phyloP scores from a whole-genome alignment of 2,888 invertebrate species.

The Macrosiphum euphorbiae region DNA sequence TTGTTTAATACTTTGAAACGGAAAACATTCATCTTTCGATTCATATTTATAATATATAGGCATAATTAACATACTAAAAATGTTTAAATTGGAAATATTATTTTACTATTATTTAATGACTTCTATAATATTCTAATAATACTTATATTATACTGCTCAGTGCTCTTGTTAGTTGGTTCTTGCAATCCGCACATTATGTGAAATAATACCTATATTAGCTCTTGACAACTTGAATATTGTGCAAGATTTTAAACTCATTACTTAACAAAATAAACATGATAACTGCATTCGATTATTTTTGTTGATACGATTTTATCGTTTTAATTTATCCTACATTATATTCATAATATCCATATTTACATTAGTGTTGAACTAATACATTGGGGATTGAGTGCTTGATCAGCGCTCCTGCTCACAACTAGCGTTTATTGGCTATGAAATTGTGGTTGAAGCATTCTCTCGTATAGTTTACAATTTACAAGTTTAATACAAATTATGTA shows the following conservation, averaged over 20 bases:
- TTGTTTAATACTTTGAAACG: not conserved
- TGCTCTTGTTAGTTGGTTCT: not conserved
- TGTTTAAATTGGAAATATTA: not conserved
- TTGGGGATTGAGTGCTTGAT: constrained; percentile 23
- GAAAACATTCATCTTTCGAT: not conserved
- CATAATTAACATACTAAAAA: not conserved
- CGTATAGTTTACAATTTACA: not conserved
- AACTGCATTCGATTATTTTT: constrained; percentile 31
- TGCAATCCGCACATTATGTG: not conserved
- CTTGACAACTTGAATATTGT: constrained; percentile 41
- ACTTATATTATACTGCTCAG: not conserved
- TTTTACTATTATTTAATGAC: not conserved
- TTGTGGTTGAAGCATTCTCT: not conserved
- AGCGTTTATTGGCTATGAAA: not conserved
- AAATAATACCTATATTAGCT: not conserved
- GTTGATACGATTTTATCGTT: constrained; percentile 25
- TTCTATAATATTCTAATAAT: not conserved
- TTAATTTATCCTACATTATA: not conserved
- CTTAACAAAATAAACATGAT: constrained; percentile 39
- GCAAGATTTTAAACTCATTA: constrained; percentile 43
- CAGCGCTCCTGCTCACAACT: not conserved
- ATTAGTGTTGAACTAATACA: constrained; percentile 32
- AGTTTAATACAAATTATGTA: not conserved
- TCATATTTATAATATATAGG: not conserved
- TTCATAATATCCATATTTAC: constrained; percentile 11